Conservation (phyloP, 2,888 invertebrate species). For the Aporophyla nigra region DNA sequence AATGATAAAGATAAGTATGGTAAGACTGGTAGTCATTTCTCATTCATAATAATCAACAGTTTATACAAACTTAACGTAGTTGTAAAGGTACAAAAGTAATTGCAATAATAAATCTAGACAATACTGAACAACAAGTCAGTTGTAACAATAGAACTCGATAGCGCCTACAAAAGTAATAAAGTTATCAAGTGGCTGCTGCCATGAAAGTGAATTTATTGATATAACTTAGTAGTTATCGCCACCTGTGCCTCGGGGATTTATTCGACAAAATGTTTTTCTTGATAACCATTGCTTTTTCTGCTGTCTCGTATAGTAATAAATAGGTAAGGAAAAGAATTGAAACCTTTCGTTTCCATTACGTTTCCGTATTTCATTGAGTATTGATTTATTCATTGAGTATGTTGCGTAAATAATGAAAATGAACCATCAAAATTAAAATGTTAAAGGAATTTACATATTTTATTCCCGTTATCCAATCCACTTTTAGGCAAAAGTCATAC, state of each 20-base stretch:
- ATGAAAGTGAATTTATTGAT: conserved; percentile 57
- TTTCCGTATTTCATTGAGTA: neutral
- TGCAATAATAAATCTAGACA: conserved; percentile 42
- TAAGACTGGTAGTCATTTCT: too few species aligned
- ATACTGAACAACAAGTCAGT: conserved; percentile 33
- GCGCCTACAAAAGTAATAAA: conserved; percentile 50
- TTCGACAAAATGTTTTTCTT: conserved; percentile 36
- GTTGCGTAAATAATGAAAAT: neutral
- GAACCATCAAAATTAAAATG: neutral
- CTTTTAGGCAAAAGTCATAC: neutral
- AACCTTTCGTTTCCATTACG: too few species aligned
- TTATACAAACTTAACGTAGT: neutral
- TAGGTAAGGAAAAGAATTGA: neutral
- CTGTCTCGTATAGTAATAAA: conserved; percentile 2
- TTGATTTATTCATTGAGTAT: neutral
- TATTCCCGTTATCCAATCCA: neutral
- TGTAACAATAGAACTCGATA: conserved; percentile 37
- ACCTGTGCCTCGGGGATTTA: conserved; percentile 54
- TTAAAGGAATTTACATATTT: neutral
- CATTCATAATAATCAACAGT: neutral
- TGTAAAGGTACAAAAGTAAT: conserved; percentile 20
- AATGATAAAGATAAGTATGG: too few species aligned
- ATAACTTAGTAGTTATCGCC: conserved; percentile 52
- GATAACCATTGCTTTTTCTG: conserved; percentile 11
- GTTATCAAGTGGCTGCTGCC: conserved; percentile 48